These are phyloP conservation scores for Sebastes hubbsi DNA, from an alignment of 2,797 vertebrate genomes.

Conservation along the genomic window DNA sequence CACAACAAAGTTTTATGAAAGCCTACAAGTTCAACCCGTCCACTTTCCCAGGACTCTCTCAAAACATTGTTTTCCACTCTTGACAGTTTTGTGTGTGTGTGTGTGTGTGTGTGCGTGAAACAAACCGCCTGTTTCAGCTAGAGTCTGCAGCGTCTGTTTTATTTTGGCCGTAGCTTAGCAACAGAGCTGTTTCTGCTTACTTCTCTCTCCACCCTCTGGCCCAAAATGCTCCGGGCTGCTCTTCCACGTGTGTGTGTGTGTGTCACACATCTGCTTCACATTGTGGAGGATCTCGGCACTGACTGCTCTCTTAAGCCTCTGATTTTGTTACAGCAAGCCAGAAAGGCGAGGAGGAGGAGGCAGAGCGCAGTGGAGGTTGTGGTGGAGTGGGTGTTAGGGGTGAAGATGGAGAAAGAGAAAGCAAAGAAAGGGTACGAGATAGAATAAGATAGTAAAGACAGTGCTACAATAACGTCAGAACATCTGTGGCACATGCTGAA, in stretches of 20 bases:
- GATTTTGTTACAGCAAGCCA: slow-evolving; percentile 64
- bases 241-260: slow-evolving; percentile 83
- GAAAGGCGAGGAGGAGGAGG: slow-evolving; percentile 31
- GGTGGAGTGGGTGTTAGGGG: slow-evolving; percentile 34
- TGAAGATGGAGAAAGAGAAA: slow-evolving; percentile 52
- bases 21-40: slow-evolving; percentile 23
- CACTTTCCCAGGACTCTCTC: slow-evolving; percentile 57
- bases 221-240: slow-evolving; percentile 87
- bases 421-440: slow-evolving; percentile 21
- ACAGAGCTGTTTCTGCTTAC: slow-evolving; percentile 95
- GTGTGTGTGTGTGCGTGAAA: slow-evolving; percentile 38
- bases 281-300: slow-evolving; percentile 85
- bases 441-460: slow-evolving; percentile 16
- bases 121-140: slow-evolving; percentile 82
- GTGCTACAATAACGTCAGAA: slow-evolving; percentile 24
- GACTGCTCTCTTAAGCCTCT: slow-evolving; percentile 80
- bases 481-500: slow-evolving; percentile 64
- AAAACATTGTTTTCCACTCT: slow-evolving; percentile 77
- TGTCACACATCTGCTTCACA: slow-evolving; percentile 93
- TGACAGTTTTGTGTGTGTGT: slow-evolving; percentile 58
- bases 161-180: slow-evolving; percentile 90
- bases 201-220: slow-evolving; percentile 85
- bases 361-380: slow-evolving; percentile 18
- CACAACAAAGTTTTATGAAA: slow-evolving; percentile 18
- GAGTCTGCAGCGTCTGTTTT: slow-evolving; percentile 88